Evolutionary conservation across 2,797 vertebrate species (phyloP).

Genomic region (Melanotaenia boesemani): DNA sequence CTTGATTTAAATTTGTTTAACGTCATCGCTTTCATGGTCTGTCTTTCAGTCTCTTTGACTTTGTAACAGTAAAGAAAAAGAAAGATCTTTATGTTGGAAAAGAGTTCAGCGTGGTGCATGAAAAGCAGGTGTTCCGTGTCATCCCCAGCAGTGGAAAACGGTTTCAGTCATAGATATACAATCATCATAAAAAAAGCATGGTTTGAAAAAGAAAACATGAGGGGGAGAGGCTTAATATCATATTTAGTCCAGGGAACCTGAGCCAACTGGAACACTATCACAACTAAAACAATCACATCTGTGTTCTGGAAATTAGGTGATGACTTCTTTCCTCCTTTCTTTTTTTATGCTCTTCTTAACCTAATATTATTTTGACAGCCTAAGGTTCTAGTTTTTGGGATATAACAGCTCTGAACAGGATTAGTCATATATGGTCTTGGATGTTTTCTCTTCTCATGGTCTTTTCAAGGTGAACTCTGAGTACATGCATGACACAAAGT

Average conservation of each 20-base stretch:
- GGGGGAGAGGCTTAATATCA: conserved; percentile 62
- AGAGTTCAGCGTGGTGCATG: conserved; percentile 46
- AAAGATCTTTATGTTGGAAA: conserved; percentile 66
- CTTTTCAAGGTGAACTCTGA: conserved; percentile 20
- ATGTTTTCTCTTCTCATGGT: conserved; percentile 23
- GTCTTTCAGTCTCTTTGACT: conserved; percentile 60
- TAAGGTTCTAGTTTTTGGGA: conserved; percentile 45
- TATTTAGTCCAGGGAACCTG: conserved; percentile 41
- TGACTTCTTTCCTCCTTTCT: conserved; percentile 63
- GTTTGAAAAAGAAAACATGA: conserved; percentile 67
- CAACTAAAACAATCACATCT: conserved; percentile 71
- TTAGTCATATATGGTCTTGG: conserved; percentile 17
- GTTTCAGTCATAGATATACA: conserved; percentile 69
- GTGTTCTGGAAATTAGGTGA: conserved; percentile 67
- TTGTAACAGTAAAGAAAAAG: conserved; percentile 54
- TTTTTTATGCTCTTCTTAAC: conserved; percentile 46
- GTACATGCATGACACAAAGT: neutral
- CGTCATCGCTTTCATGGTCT: conserved; percentile 44
- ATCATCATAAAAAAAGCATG: conserved; percentile 66
- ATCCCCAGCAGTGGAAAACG: conserved; percentile 69
- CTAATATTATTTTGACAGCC: conserved; percentile 38
- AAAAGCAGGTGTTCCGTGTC: conserved; percentile 76
- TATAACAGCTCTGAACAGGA: conserved; percentile 20
- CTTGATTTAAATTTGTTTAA: conserved; percentile 43
- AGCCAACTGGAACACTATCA: conserved; percentile 69